A percentile compares a stretch with the other conserved stretches of the same genome.
These are phyloP conservation scores for Odiellus spinosus DNA, from an alignment of 2,888 invertebrate species.

Conservation along the genomic window DNA sequence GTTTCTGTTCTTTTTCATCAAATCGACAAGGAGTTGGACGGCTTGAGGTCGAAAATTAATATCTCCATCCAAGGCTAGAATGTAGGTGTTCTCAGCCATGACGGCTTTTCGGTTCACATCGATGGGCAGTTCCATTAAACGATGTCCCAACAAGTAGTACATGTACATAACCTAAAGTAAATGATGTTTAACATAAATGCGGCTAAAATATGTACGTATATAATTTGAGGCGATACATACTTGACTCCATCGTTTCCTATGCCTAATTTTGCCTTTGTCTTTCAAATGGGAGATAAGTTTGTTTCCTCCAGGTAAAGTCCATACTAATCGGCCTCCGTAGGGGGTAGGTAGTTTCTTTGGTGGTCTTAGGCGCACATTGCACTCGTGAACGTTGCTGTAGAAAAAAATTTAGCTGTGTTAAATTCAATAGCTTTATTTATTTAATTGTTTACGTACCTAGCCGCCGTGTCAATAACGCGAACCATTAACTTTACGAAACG, in stretches of 20 bases:
- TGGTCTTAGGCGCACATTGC: constrained; percentile 36
- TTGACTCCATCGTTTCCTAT: constrained; percentile 86
- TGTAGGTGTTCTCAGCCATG: constrained; percentile 62
- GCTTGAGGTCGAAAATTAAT: constrained; percentile 71
- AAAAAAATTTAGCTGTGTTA: background rate
- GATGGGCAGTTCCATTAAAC: constrained; percentile 50
- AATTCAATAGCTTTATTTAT: background rate
- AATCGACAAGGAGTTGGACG: constrained; percentile 57
- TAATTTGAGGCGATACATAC: constrained; percentile 32
- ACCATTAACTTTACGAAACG: constrained; percentile 58
- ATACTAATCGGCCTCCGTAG: constrained; percentile 68
- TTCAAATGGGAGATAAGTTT: constrained; percentile 72
- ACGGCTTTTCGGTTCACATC: constrained; percentile 38
- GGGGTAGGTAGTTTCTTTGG: constrained; percentile 64
- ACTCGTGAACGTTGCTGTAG: constrained; percentile 38
- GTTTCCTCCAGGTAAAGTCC: constrained; percentile 69
- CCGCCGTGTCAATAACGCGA: constrained; percentile 55
- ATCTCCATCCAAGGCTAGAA: constrained; percentile 72
- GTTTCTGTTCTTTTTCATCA: constrained; percentile 62
- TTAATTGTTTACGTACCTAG: constrained; percentile 38
- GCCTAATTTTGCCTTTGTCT: constrained; percentile 70
- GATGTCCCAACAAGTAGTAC: constrained; percentile 73
- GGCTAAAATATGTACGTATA: too few species aligned
- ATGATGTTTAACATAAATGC: background rate
- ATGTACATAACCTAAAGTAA: constrained; percentile 54